These are phyloP conservation scores for Diglossa cyanea DNA, from an alignment of 2,797 vertebrate genomes.

Conservation along the genomic window DNA sequence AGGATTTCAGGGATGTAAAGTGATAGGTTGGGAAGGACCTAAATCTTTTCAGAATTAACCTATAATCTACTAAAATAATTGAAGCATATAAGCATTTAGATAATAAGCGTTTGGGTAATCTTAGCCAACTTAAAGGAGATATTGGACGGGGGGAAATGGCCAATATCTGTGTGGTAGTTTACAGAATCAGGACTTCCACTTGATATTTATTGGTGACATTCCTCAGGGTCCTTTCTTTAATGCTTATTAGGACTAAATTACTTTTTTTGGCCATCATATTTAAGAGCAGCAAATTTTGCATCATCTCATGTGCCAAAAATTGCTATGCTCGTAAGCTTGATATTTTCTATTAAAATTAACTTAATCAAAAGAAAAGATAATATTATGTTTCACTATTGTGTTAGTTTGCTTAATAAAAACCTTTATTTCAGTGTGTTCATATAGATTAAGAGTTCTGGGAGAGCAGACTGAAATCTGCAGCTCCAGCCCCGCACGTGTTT, in stretches of 20 bases:
- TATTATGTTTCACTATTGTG: neutral
- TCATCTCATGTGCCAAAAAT: neutral
- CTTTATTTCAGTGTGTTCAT: neutral
- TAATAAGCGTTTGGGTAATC: neutral
- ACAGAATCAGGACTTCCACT: neutral
- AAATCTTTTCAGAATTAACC: neutral
- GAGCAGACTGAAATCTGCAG: neutral
- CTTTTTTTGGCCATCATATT: neutral
- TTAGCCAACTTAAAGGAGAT: neutral
- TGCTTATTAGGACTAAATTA: neutral
- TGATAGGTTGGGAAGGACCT: neutral
- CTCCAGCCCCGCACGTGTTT: neutral
- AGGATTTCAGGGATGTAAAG: neutral
- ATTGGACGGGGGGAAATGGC: neutral
- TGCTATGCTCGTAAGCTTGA: neutral
- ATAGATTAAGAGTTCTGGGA: neutral
- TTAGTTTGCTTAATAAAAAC: neutral
- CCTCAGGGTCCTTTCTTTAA: neutral
- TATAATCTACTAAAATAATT: neutral
- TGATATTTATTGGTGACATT: neutral
- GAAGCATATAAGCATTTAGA: neutral
- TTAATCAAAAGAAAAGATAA: neutral
- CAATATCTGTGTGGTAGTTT: neutral
- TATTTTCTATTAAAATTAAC: conserved; percentile 23
- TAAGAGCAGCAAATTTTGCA: neutral